phyloP scores from a whole-genome alignment of 2,888 invertebrate genomes.

The Acanthacorydalis orientalis region DNA sequence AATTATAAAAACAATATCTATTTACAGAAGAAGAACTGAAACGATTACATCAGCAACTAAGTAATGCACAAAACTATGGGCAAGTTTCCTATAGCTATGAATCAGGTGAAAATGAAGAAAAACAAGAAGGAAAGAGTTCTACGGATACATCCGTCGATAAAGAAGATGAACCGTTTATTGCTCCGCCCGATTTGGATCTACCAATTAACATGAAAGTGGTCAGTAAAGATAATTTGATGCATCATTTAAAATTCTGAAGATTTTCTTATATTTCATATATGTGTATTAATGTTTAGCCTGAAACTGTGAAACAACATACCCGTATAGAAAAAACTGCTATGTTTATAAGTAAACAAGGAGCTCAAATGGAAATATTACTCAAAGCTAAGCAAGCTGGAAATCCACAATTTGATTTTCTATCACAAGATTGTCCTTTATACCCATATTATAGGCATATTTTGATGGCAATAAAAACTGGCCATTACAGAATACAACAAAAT shows the following conservation, averaged over 20 bases:
- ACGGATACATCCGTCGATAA: conserved; percentile 31
- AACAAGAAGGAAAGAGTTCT: conserved; percentile 23
- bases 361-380: conserved; percentile 96
- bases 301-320: conserved; percentile 71
- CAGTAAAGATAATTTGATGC: conserved; percentile 18
- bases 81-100: conserved; percentile 69
- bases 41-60: conserved; percentile 56
- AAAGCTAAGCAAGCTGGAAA: conserved; percentile 94
- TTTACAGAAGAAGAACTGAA: conserved; percentile 81
- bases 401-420: conserved; percentile 83
- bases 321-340: conserved; percentile 90
- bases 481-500: conserved; percentile 31
- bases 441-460: conserved; percentile 75
- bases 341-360: conserved; percentile 77
- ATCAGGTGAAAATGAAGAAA: conserved; percentile 28
- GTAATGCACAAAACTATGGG: conserved; percentile 30
- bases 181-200: conserved; percentile 55
- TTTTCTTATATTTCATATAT: neutral
- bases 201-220: conserved; percentile 59
- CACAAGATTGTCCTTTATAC: conserved; percentile 67
- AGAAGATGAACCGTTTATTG: conserved; percentile 57
- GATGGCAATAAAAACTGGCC: conserved; percentile 47
- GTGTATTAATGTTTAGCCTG: conserved; percentile 44
- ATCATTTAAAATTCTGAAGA: neutral
- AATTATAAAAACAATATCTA: neutral